Conservation (phyloP, 2,113 vertebrate species). For the Theropithecus gelada region DNA sequence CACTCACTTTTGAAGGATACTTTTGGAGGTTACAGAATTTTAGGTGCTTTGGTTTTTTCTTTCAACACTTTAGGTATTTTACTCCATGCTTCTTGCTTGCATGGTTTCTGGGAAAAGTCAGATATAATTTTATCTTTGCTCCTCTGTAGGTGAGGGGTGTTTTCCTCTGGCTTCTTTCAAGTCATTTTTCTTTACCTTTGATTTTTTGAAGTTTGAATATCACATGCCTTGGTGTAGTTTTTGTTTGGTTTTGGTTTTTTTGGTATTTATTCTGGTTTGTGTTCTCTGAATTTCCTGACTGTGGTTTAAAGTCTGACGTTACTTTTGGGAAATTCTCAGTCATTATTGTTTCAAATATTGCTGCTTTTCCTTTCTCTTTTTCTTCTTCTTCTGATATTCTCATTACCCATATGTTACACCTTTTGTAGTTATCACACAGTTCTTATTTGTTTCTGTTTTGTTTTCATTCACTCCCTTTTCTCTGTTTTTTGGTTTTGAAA, state of each 20-base stretch:
- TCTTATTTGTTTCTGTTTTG: background rate
- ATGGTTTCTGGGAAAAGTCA: background rate
- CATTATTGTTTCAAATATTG: background rate
- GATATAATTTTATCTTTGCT: background rate
- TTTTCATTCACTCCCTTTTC: background rate
- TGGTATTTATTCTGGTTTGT: background rate
- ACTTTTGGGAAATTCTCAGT: background rate
- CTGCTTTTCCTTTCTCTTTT: background rate
- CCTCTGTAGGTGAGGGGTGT: background rate
- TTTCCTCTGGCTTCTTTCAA: background rate
- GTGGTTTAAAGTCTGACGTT: background rate
- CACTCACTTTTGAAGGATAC: background rate
- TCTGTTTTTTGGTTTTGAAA: background rate
- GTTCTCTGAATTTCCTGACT: background rate
- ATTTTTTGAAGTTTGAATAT: background rate
- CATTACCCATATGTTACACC: too few species aligned
- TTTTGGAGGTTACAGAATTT: background rate
- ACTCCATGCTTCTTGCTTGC: background rate
- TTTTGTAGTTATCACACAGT: background rate
- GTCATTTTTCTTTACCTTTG: background rate
- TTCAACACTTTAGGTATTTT: background rate
- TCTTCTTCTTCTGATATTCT: background rate
- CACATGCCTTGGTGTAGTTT: background rate
- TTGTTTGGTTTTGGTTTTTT: background rate
- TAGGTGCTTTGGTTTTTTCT: background rate